These are phyloP conservation scores for Belonocnema kinseyi DNA, from an alignment of 1,140 invertebrate species.

Conservation along the genomic window DNA sequence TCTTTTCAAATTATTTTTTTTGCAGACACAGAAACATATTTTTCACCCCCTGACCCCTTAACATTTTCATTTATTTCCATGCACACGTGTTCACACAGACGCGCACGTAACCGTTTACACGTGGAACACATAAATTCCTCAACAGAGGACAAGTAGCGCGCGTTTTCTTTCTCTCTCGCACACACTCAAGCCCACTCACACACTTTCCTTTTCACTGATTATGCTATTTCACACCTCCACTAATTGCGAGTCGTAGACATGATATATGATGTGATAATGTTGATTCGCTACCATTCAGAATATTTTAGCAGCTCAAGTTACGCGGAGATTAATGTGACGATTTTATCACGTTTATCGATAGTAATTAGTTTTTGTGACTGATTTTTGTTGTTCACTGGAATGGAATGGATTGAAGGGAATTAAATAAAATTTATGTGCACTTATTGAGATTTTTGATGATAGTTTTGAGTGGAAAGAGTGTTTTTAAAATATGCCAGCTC, in stretches of 20 bases:
- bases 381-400: too few species aligned
- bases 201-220: constrained; percentile 21
- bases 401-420: too few species aligned
- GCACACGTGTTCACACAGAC: constrained; percentile 5
- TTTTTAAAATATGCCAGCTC: too few species aligned
- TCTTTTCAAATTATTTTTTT: constrained; percentile 32
- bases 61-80: constrained; percentile 1
- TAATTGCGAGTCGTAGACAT: constrained; percentile 1
- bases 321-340: too few species aligned
- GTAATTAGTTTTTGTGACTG: too few species aligned
- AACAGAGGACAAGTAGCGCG: not conserved
- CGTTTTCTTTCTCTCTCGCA: not conserved
- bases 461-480: too few species aligned
- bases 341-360: too few species aligned
- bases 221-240: constrained; percentile 9
- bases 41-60: not conserved
- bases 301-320: not conserved
- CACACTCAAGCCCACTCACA: not conserved
- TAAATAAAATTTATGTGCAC: too few species aligned
- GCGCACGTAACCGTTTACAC: not conserved
- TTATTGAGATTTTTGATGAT: too few species aligned
- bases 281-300: not conserved
- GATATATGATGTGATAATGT: constrained; percentile 1
- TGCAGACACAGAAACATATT: not conserved
- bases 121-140: not conserved